phyloP scores from a whole-genome alignment of 2,113 vertebrate genomes.

The Euleptes europaea region DNA sequence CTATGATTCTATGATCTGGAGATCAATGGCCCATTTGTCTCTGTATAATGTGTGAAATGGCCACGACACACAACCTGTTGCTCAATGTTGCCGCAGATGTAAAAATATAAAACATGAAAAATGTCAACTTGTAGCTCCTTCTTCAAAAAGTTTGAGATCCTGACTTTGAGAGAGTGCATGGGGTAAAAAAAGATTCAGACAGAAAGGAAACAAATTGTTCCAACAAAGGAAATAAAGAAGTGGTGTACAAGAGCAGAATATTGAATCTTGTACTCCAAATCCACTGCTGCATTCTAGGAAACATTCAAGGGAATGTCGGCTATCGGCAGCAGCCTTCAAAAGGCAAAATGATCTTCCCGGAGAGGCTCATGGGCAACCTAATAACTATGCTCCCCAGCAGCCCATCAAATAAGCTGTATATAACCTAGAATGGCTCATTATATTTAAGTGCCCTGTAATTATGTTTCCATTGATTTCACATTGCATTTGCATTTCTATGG shows the following conservation, averaged over 20 bases:
- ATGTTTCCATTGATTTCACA: not conserved
- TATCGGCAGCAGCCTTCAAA: not conserved
- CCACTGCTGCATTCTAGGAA: not conserved
- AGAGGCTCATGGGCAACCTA: not conserved
- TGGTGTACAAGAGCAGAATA: not conserved
- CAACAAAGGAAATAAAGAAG: not conserved
- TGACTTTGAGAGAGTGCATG: no score
- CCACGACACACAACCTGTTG: no score
- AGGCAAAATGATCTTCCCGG: not conserved
- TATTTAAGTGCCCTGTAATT: not conserved
- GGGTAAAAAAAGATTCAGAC: no score
- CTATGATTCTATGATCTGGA: no score
- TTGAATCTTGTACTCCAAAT: not conserved
- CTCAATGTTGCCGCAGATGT: no score
- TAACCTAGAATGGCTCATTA: not conserved
- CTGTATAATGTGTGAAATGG: no score
- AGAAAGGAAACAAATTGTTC: not conserved
- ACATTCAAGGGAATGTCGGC: not conserved
- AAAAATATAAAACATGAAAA: no score
- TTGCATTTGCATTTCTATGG: constrained; percentile 33
- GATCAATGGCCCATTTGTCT: no score
- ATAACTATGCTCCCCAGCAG: not conserved
- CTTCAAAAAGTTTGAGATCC: no score
- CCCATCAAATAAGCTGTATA: not conserved
- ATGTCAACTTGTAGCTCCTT: no score